Base-by-base conservation (phyloP, 1,140 invertebrate genomes). In the Dendrolimus kikuchii region DNA sequence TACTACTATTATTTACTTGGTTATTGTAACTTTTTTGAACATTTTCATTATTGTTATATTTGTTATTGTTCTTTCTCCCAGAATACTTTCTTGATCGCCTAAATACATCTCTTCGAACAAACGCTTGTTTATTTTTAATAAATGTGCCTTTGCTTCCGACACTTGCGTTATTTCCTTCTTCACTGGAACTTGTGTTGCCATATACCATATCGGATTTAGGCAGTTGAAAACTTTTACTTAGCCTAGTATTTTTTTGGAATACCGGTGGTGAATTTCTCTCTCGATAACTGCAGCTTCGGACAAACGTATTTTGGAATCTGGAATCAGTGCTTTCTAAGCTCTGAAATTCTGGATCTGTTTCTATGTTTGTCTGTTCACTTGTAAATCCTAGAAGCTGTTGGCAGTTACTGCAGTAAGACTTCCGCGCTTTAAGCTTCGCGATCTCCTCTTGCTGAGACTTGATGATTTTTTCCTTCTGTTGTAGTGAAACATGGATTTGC, bases 401-500 rank as follows among this genome's bases (percentile, higher is more conserved):
- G 61, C 89, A 91, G 66, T 88, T 90, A 62, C 88, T 90, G 68
- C 90, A 90, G 68, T 89, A 90, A 8, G 87, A 85, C 53, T 76
- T 85, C n/a, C 74, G 63, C 5, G 76, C 76, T 81, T 85, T 88
- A 46, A 93, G 81, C 69, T 89, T 90, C 6, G 89, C 83, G 49
- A 94, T 93, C 70, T 94, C 92, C 52, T 90, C 86, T 65, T 91
- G 90, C 69, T 94, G 93, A 51, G 89, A 88, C 57, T 89, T 89
- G 38, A 94, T 93, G 10, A 93, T 89, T 65, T 89, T 90, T 68
- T 94, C 93, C 68, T 93, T 93, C 64, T 92, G 92, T 42, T 89
- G 88, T 4, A 95, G 84, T 49, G 92, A 88, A 43, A 90, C 89
- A 40, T 90, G 89, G 43, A 95, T 93, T 60, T 89, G 90, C 65